phyloP scores from a whole-genome alignment of 2,888 invertebrate species.

The Eucriotettix oculatus region DNA sequence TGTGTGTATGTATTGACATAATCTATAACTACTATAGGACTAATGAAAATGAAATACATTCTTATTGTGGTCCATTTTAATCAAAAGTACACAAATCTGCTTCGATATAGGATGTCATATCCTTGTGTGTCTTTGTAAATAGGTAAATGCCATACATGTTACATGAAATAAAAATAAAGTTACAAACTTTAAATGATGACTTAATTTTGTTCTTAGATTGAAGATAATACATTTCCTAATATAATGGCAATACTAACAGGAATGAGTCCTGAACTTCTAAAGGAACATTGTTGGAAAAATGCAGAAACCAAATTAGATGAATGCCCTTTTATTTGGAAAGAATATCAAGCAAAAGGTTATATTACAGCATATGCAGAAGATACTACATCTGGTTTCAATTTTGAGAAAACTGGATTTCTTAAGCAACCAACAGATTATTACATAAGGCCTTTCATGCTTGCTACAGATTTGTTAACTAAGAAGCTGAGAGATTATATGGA shows the following conservation, averaged over 20 bases:
- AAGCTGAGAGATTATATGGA: slow-evolving; percentile 28
- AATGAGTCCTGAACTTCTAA: slow-evolving; percentile 23
- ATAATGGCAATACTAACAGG: slow-evolving; percentile 69
- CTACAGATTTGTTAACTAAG: slow-evolving; percentile 16
- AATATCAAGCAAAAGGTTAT: slow-evolving; percentile 51
- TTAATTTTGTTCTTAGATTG: slow-evolving; percentile 20
- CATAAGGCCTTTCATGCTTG: slow-evolving; percentile 54
- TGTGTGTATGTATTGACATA: too few species aligned
- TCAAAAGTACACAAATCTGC: too few species aligned
- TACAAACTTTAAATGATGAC: slow-evolving; percentile 10
- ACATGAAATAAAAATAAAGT: too few species aligned
- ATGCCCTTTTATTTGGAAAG: slow-evolving; percentile 62
- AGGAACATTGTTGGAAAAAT: slow-evolving; percentile 16
- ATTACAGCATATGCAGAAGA: slow-evolving; percentile 71
- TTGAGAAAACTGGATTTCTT: slow-evolving; percentile 52
- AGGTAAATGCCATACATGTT: too few species aligned
- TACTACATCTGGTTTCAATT: slow-evolving; percentile 60
- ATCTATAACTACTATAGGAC: too few species aligned
- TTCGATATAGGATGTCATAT: too few species aligned
- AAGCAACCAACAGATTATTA: slow-evolving; percentile 69
- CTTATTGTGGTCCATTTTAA: too few species aligned
- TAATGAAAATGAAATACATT: too few species aligned
- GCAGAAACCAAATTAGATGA: slow-evolving; percentile 37
- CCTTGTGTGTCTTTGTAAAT: too few species aligned
- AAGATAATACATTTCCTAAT: slow-evolving; percentile 83